These are phyloP conservation scores for Ceuthmochares aereus DNA, from an alignment of 2,113 vertebrate genomes.

Conservation along the genomic window DNA sequence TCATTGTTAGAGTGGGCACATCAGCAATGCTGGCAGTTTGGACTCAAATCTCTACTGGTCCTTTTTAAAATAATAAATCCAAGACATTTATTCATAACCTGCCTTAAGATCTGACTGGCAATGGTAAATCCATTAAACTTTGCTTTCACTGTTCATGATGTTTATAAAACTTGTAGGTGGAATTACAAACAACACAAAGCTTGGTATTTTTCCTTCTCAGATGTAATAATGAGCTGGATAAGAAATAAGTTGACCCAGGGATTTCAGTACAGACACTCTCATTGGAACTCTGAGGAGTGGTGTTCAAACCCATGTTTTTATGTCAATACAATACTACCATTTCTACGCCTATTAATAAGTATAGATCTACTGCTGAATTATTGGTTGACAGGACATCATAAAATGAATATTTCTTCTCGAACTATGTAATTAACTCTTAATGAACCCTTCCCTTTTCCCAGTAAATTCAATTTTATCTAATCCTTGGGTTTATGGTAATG, in stretches of 20 bases:
- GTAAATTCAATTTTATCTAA: constrained; percentile 89
- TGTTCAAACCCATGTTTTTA: constrained; percentile 8
- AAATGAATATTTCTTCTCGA: constrained; percentile 79
- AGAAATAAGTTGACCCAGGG: constrained; percentile 54
- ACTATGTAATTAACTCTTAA: constrained; percentile 91
- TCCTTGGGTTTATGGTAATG: constrained; percentile 91
- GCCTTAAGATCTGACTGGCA: constrained; percentile 12
- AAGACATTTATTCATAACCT: constrained; percentile 35
- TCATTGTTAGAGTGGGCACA: background rate
- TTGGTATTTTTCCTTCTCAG: constrained; percentile 42
- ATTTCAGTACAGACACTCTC: constrained; percentile 44
- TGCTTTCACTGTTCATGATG: constrained; percentile 20
- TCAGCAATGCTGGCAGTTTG: background rate
- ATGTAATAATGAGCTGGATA: constrained; percentile 46
- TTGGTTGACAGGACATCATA: constrained; percentile 60
- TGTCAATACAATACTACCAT: constrained; percentile 73
- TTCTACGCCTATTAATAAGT: constrained; percentile 62
- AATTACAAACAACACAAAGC: constrained; percentile 28
- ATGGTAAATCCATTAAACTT: constrained; percentile 63
- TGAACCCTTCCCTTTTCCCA: constrained; percentile 81
- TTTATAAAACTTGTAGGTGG: constrained; percentile 44
- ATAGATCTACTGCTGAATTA: constrained; percentile 49
- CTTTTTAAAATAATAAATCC: constrained; percentile 26
- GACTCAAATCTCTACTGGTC: background rate
- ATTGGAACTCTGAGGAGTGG: constrained; percentile 25